phyloP scores from a whole-genome alignment of 37 sponge, comb jelly and placozoan genomes.

The Axinella damicornis region DNA sequence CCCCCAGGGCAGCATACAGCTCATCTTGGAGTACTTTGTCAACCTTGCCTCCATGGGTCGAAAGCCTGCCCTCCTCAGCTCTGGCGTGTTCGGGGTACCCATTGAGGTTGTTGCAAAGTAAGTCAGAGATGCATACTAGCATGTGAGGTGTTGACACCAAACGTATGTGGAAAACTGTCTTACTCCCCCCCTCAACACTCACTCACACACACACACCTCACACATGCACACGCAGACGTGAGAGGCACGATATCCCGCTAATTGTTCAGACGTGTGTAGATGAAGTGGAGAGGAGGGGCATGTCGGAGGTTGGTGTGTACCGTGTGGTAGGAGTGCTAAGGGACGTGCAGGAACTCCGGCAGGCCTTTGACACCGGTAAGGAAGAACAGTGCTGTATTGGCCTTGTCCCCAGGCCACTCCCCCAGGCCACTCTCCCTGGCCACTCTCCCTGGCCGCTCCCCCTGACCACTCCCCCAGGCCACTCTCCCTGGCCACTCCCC shows the following conservation, averaged over 20 bases:
- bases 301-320: conserved; percentile 89
- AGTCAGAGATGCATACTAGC: not conserved
- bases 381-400: too few species aligned
- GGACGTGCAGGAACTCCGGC: conserved; percentile 81
- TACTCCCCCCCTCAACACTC: too few species aligned
- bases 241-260: conserved; percentile 82
- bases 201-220: too few species aligned
- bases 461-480: too few species aligned
- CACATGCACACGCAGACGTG: too few species aligned
- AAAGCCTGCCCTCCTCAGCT: conserved; percentile 69
- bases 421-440: too few species aligned
- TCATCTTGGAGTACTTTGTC: conserved; percentile 73
- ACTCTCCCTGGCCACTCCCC: too few species aligned
- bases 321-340: conserved; percentile 85
- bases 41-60: conserved; percentile 53
- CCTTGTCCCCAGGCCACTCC: too few species aligned
- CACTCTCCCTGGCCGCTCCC: too few species aligned
- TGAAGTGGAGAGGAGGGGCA: conserved; percentile 89
- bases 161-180: too few species aligned
- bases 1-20: conserved; percentile 60
- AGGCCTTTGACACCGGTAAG: conserved; percentile 90
- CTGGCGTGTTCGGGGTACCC: conserved; percentile 86
- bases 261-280: conserved; percentile 88
- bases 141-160: too few species aligned
- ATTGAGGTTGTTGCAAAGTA: conserved; percentile 76